phyloP scores from a whole-genome alignment of 2,113 vertebrate genomes.

The Dissostichus mawsoni region DNA sequence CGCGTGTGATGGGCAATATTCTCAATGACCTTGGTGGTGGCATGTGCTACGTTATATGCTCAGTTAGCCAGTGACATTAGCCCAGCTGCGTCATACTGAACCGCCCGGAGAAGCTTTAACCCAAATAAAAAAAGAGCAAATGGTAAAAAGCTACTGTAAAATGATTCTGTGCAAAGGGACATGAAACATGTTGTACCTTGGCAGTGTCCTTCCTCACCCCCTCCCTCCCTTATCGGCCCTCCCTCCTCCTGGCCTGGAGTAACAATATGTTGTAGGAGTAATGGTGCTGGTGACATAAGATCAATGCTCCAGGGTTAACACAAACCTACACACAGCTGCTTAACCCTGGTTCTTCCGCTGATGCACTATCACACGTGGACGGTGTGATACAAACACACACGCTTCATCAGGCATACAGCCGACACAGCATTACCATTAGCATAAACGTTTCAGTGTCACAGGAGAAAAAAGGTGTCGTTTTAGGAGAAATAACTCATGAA shows the following conservation, averaged over 20 bases:
- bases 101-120: constrained; percentile 25
- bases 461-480: constrained; percentile 26
- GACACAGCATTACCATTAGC: constrained; percentile 12
- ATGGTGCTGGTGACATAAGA: constrained; percentile 81
- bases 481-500: constrained; percentile 34
- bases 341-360: constrained; percentile 63
- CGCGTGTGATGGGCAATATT: constrained; percentile 49
- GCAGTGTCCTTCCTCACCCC: constrained; percentile 67
- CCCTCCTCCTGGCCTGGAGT: constrained; percentile 53
- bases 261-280: constrained; percentile 78
- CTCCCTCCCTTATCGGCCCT: constrained; percentile 21
- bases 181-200: constrained; percentile 64
- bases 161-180: constrained; percentile 40
- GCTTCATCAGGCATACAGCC: constrained; percentile 10
- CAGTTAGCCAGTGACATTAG: constrained; percentile 32
- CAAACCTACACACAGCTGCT: constrained; percentile 76
- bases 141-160: constrained; percentile 38
- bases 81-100: constrained; percentile 41
- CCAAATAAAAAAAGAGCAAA: constrained; percentile 17
- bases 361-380: constrained; percentile 55
- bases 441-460: constrained; percentile 7
- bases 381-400: constrained; percentile 43
- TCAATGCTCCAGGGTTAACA: constrained; percentile 83
- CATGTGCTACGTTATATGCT: constrained; percentile 31
- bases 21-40: constrained; percentile 69